A percentile compares a stretch with the other conserved stretches of the same genome.
phyloP scores from a whole-genome alignment of 2,797 vertebrate genomes.

The Clarias fuscus region DNA sequence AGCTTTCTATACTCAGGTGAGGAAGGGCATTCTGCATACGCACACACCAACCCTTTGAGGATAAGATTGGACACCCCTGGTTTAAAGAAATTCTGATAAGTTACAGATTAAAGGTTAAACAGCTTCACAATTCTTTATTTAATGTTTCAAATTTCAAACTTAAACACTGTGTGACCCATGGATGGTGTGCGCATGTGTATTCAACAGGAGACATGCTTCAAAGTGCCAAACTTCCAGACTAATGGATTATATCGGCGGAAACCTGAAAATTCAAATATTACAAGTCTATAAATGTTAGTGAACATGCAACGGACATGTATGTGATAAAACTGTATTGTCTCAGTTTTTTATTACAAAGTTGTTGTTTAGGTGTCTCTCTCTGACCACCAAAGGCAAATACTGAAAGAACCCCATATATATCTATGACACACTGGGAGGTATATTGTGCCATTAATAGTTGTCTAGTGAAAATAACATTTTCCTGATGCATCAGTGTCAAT shows the following conservation, averaged over 20 bases:
- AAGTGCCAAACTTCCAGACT: neutral
- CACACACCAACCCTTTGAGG: too few relatives aligned
- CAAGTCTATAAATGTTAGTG: slow-evolving; percentile 7
- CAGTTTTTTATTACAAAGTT: neutral
- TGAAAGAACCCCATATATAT: neutral
- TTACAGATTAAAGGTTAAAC: neutral
- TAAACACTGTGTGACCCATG: neutral
- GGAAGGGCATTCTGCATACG: too few relatives aligned
- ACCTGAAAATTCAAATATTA: neutral
- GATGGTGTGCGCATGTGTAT: neutral
- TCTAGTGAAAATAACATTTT: too few relatives aligned
- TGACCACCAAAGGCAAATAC: neutral
- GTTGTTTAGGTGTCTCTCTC: too few relatives aligned
- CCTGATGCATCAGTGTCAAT: neutral
- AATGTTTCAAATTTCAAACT: neutral
- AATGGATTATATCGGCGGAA: slow-evolving; percentile 17
- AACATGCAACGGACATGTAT: neutral
- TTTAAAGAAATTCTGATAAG: neutral
- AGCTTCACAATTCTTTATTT: neutral
- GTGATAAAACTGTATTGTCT: neutral
- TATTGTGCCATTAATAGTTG: neutral
- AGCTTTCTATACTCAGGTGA: too few relatives aligned
- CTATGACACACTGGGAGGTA: neutral
- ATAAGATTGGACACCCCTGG: too few relatives aligned
- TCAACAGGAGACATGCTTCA: slow-evolving; percentile 31